phyloP scores from a whole-genome alignment of 1,140 invertebrate genomes.

The Drosophila asahinai region DNA sequence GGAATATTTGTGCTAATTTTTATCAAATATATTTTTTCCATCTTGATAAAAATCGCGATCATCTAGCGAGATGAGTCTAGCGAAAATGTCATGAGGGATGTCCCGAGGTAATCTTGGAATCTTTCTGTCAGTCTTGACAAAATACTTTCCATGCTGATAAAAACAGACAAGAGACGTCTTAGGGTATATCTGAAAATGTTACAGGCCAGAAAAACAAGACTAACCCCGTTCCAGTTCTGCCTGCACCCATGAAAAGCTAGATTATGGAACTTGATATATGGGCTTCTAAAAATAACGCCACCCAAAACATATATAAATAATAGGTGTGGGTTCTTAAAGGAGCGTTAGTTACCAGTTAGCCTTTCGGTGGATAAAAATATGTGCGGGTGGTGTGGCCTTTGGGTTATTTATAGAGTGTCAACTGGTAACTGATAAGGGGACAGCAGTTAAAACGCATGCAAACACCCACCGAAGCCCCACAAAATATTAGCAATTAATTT shows the following conservation, averaged over 20 bases:
- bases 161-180: background rate
- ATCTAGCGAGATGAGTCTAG: background rate
- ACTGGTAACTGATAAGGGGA: conserved; percentile 23
- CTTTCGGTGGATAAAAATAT: conserved; percentile 10
- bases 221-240: conserved; percentile 27
- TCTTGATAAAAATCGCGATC: background rate
- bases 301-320: conserved; percentile 10
- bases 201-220: background rate
- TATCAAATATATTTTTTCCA: conserved; percentile 6
- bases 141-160: conserved; percentile 40
- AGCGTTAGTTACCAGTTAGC: conserved; percentile 13
- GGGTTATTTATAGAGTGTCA: conserved; percentile 41
- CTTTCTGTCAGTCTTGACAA: conserved; percentile 3
- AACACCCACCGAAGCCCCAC: conserved; percentile 3
- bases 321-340: conserved; percentile 10
- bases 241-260: background rate
- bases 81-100: conserved; percentile 6
- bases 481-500: conserved; percentile 64
- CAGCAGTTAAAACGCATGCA: conserved; percentile 16
- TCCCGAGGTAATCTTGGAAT: conserved; percentile 16
- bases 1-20: conserved; percentile 24
- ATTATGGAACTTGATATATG: conserved; percentile 10
- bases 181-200: conserved; percentile 18
- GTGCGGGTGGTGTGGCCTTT: conserved; percentile 3
- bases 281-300: conserved; percentile 20